Evolutionary conservation across 2,888 invertebrate genomes (phyloP), one percentile per base, ranked within the genome.

Genomic region (Cordilura impudica): DNA sequence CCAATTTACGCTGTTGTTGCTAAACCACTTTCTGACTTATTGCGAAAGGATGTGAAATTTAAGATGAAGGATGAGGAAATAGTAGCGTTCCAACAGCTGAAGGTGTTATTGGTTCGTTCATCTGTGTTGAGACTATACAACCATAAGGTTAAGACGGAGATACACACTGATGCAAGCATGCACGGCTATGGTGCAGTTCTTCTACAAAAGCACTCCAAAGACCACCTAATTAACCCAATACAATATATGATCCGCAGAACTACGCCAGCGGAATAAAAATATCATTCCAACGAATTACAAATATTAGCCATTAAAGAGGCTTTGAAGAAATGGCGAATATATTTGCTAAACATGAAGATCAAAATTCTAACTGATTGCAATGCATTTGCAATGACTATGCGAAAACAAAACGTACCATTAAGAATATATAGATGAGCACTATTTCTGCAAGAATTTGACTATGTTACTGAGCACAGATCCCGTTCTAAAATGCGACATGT

Each of bases 1-100:
- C 23, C 19, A 14, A 63, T n/a, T n/a, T 75, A 78, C 21, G 75
- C 87, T 4, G 60, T 81, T 14, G 84, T 87, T 10, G 87, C 87
- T 2, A 85, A 83, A 70, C 86, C 86, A 6, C 67, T 88, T 35
- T 84, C 85, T 21, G 86, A 88, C 31, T 21, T 76, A 16, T 23
- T 83, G 7, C 49, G 43, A 12, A 80, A 81, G 31, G 75, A 71
- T 23, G 53, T 31, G 3, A 14, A 10, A 1, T 85, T 16, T 67
- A 77, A 6, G 75, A 66, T 81, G 6, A 61, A 21, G 0, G 67
- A 51, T 7, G 70, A 75, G 49, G 65, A 82, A n/a, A 6, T 51
- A 7, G 16, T 39, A 58, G 78, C 81, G 5, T 78, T 81, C 14
- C 18, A 75, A 16, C 51, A 79, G 49, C 14, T 82, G 8, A 81